Base-by-base conservation (phyloP, 1,140 invertebrate genomes). In the Drosophila mojavensis region DNA sequence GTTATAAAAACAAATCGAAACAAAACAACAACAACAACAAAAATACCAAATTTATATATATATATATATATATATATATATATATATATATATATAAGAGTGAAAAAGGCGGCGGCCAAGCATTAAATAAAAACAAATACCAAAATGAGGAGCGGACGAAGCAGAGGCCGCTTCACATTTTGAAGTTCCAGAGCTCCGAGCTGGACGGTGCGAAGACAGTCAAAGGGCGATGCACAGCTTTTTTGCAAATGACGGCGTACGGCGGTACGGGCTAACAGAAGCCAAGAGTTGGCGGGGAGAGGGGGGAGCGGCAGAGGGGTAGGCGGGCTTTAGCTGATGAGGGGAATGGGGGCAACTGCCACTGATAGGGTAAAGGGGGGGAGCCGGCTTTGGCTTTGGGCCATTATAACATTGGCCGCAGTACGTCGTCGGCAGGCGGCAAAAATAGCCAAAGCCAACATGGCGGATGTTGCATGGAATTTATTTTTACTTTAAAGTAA, bases 401-500 rank as follows among this genome's bases (percentile, higher is more conserved):
- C 62, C 58, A 59, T 77, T 68, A 63, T 62, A 61, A 73, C 59
- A 63, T 50, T 36, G 74, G 73, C 67, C 60, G 50, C 61, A 66
- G 61, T 48, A 77, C 59, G 71, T 39, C 36, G 36, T 39, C 47
- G 20, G 78, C 77, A 36, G 15, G 78, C 77, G 77, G 70, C 76
- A 78, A 80, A 75, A 75, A 72, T 79, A 81, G 79, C 73, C 68
- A 73, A 79, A 77, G 69, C 78, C 78, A 79, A 79, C 75, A 79
- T 79, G 78, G 80, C 78, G 81, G 78, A 83, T 83, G 78, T 83
- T 81, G 81, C 71, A 83, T 81, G 81, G 81, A 83, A 83, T 83
- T 81, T 83, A 81, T 83, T 83, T 81, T 81, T 83, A 80, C 75
- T 83, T 81, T 83, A 83, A 81, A 83, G 78, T 81, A 78, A 81